Percentiles rank a stretch among this genome's conserved stretches.
These are phyloP conservation scores for Podiceps cristatus DNA, from an alignment of 2,113 vertebrate species.

Conservation along the genomic window DNA sequence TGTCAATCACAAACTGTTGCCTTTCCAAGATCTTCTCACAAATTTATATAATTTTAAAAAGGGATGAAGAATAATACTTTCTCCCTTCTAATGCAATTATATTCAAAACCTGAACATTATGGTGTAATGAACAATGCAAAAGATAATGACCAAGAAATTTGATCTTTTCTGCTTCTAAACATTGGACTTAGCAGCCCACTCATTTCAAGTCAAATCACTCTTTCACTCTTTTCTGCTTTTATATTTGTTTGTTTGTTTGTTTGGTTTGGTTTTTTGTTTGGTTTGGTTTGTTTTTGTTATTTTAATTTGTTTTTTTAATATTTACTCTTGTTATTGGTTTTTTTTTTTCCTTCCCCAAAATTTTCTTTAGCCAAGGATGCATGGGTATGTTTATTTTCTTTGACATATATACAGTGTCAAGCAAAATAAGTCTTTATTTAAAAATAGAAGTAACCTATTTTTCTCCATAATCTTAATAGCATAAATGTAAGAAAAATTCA, in stretches of 20 bases:
- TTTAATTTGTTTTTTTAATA: no score
- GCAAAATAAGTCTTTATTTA: background rate
- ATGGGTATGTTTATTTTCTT: background rate
- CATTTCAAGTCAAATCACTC: background rate
- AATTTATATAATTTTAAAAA: background rate
- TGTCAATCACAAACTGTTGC: background rate
- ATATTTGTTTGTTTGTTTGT: background rate
- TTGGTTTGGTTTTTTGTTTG: background rate
- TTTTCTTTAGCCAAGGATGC: background rate
- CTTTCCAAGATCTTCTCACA: background rate
- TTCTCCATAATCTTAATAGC: background rate
- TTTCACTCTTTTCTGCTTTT: background rate
- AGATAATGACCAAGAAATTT: background rate
- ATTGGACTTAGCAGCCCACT: background rate
- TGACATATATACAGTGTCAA: background rate
- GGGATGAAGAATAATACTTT: background rate
- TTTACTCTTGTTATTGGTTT: no score
- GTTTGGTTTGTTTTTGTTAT: no score
- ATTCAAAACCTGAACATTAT: background rate
- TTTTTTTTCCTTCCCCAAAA: background rate
- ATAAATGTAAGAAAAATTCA: background rate
- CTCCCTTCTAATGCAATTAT: background rate
- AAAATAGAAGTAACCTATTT: rapidly evolving
- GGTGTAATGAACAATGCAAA: background rate
- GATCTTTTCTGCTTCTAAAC: background rate